Percentiles rank a stretch among this genome's conserved stretches.
Conservation (phyloP, 2,797 vertebrate species). For the Vireo griseus region DNA sequence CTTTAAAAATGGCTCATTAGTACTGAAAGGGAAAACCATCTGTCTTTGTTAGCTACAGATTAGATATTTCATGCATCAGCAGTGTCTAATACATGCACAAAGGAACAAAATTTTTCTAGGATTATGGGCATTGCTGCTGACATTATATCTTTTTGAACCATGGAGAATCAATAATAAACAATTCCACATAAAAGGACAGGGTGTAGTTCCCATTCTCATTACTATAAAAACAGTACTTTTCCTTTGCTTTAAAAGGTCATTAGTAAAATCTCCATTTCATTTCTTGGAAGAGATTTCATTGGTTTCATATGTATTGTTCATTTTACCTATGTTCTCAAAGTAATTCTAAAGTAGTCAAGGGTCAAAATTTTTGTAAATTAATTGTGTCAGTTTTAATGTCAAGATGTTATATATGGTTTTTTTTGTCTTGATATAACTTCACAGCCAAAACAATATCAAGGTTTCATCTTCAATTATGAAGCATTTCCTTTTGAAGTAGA, state of each 20-base stretch:
- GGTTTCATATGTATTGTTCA: background rate
- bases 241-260: background rate
- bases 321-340: background rate
- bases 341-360: background rate
- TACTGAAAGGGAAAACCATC: slow-evolving; percentile 48
- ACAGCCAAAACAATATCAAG: background rate
- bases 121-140: slow-evolving; percentile 24
- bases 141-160: slow-evolving; percentile 2
- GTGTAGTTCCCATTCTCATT: background rate
- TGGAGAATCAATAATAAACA: slow-evolving; percentile 29
- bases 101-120: slow-evolving; percentile 24
- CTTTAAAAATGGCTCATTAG: slow-evolving; percentile 43
- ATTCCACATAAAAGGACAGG: background rate
- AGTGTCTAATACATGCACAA: slow-evolving; percentile 5
- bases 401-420: background rate
- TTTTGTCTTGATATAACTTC: background rate
- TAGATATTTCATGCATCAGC: slow-evolving; percentile 25
- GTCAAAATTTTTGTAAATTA: background rate
- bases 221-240: background rate
- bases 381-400: background rate
- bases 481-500: background rate
- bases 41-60: slow-evolving; percentile 48
- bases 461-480: background rate
- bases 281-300: background rate
- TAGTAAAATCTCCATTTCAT: background rate